A percentile compares a stretch with the other conserved stretches of the same genome.
Conservation (phyloP, 2,797 vertebrate species). For the Trachops cirrhosus region DNA sequence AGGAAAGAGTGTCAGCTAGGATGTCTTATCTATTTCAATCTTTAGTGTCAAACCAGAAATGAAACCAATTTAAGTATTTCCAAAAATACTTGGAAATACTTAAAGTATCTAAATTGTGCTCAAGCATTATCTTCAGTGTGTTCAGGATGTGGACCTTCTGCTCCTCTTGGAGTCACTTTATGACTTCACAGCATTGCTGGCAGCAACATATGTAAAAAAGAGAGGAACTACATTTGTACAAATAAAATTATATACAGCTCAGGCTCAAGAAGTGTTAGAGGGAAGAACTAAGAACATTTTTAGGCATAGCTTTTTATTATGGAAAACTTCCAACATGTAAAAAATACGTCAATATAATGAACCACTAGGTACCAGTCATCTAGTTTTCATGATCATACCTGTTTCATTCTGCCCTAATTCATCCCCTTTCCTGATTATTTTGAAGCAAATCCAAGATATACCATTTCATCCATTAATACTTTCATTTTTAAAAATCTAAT, state of each 20-base stretch:
- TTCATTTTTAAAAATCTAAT: not conserved
- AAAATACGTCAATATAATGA: conserved; percentile 1
- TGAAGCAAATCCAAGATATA: conserved; percentile 16
- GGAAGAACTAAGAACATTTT: conserved; percentile 22
- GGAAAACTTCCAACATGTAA: not conserved
- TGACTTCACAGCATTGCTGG: not conserved
- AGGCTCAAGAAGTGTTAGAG: not conserved
- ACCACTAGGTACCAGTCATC: not conserved
- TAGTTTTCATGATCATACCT: not conserved
- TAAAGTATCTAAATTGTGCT: not conserved
- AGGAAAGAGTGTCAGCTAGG: not conserved
- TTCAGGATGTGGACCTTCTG: not conserved
- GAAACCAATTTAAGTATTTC: conserved; percentile 16
- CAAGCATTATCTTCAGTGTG: not conserved
- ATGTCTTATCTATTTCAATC: not conserved
- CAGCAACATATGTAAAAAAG: not conserved
- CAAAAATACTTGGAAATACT: no score
- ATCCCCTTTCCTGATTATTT: not conserved
- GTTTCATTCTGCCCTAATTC: not conserved
- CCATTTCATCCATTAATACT: not conserved
- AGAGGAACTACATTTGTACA: not conserved
- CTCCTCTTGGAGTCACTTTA: not conserved
- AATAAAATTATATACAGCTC: conserved; percentile 18
- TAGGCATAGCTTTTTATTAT: conserved; percentile 19
- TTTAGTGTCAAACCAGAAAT: conserved; percentile 31